Base-by-base conservation (phyloP, 2,888 invertebrate species). In the Ochlodes sylvanus region DNA sequence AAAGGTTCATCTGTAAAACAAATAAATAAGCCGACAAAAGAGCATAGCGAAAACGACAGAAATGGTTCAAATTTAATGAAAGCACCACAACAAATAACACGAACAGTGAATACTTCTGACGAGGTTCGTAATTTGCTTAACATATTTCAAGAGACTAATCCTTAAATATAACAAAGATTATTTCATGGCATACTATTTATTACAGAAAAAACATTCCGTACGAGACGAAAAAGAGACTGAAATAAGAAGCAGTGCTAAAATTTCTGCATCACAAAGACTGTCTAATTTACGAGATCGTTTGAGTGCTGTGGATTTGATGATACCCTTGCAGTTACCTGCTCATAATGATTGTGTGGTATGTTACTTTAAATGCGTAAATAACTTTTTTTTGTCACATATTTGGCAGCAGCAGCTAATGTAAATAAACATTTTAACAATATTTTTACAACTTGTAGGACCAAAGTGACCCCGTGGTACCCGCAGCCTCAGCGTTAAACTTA, bases 251-350 rank as follows among this genome's bases (percentile, higher is more conserved):
- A 77, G 81, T 77, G 78, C 81, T 62, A 90, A 94, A 80, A 82
- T 88, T 38, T 90, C 92, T n/a, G 92, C 92, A 21, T 91, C 92
- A 34, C 92, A 92, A 72, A 83, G 93, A 71, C 82, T 93, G 56
- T 88, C 87, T 1, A 92, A 89, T 74, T 75, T 93, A 68, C 79
- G 92, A 71, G 92, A 92, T 71, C 85, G 88, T 17, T 79, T 93
- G 6, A 92, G 81, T 70, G 89, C 90, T 10, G 90, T 90, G 17
- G 92, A 93, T 74, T 79, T 89, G 21, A 92, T 89, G 27, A 92
- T 93, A 75, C 92, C 93, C 3, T 76, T 93, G 71, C 89, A 89
- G 70, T 77, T 92, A 17, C 93, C 92, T 32, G 89, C 87, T 19
- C 86, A 79, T 73, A 87, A 86, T 61, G 89, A 67, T 7, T 62